Base-by-base conservation (phyloP, 2,888 invertebrate species). In the Leuctra nigra region DNA sequence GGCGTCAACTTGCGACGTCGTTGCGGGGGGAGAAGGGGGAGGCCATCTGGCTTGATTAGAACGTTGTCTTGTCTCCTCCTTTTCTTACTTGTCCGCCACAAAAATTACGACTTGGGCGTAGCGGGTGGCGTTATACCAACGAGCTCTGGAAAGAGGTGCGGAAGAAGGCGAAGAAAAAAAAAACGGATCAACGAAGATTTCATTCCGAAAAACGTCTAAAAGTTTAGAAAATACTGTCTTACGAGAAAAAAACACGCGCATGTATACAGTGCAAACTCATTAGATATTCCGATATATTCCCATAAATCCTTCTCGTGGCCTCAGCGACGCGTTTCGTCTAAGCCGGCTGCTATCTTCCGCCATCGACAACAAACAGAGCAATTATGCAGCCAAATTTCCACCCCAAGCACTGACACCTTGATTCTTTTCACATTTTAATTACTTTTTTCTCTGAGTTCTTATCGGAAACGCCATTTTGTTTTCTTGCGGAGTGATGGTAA, bases 21-120 rank as follows among this genome's bases (percentile, higher is more conserved):
- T 35, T 44, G 46, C 25, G 39, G n/a, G 23, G 33, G 44, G 36
- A 23, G 16, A 29, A 20, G 36, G 33, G 52, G 53, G 47, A 46
- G 53, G 47, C 52, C 57, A 57, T 59, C 59, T 52, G 57, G 52
- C 57, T 59, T 59, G 59, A 59, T 59, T 59, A 59, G 57, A 57
- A 57, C 53, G 55, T 59, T 59, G 59, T 59, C 59, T 52, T 57
- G 57, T 55, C 57, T 24, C 58, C 44, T 50, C 54, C 38, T 54
- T 23, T 35, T 38, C 54, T 41, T 24, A 44, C 53, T 54, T 55
- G 44, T 58, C 58, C 54, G 44, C 55, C 58, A 46, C 55, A 59
- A 59, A 59, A 59, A 59, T 59, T 59, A 59, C 59, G 59, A 53
- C 59, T 54, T 56, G 59, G 59, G 59, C 56, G 59, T 56, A 53